These are phyloP conservation scores for Drosophila lini DNA, from an alignment of 1,140 invertebrate species.

Conservation along the genomic window DNA sequence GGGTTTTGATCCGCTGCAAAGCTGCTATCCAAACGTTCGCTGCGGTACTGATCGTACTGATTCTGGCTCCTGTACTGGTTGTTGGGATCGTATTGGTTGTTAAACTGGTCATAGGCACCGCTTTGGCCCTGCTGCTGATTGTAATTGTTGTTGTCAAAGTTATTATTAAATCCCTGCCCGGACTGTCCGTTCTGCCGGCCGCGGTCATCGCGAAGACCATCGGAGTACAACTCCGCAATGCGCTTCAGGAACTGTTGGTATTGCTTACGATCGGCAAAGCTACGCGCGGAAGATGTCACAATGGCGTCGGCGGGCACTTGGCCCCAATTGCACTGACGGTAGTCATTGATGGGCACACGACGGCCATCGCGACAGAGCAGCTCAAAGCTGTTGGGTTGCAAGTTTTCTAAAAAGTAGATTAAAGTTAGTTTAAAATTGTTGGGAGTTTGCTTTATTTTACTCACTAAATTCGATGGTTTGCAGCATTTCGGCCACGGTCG, in stretches of 20 bases:
- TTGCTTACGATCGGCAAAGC: constrained; percentile 86
- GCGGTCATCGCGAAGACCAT: constrained; percentile 55
- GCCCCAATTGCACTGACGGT: constrained; percentile 94
- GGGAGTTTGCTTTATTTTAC: constrained; percentile 31
- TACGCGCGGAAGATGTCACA: constrained; percentile 92
- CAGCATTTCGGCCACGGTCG: constrained; percentile 91
- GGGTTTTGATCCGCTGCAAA: constrained; percentile 63
- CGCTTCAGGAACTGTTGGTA: constrained; percentile 87
- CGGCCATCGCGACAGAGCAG: constrained; percentile 94
- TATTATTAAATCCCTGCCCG: constrained; percentile 41
- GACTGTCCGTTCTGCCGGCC: constrained; percentile 37
- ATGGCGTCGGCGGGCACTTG: constrained; percentile 93
- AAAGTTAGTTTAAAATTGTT: background rate
- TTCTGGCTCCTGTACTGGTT: constrained; percentile 50
- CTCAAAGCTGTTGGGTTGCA: constrained; percentile 90
- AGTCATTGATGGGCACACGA: constrained; percentile 89
- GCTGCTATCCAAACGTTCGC: constrained; percentile 71
- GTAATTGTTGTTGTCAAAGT: constrained; percentile 52
- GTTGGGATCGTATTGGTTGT: constrained; percentile 69
- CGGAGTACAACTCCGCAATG: constrained; percentile 85
- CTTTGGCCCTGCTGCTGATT: constrained; percentile 52
- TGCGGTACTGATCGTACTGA: constrained; percentile 63
- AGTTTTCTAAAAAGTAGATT: constrained; percentile 84
- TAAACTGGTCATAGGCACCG: constrained; percentile 46
- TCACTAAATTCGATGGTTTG: constrained; percentile 86